A percentile compares a stretch with the other conserved stretches of the same genome.
Conservation (phyloP, 1,140 invertebrate genomes). For the Ceratina australensis region DNA sequence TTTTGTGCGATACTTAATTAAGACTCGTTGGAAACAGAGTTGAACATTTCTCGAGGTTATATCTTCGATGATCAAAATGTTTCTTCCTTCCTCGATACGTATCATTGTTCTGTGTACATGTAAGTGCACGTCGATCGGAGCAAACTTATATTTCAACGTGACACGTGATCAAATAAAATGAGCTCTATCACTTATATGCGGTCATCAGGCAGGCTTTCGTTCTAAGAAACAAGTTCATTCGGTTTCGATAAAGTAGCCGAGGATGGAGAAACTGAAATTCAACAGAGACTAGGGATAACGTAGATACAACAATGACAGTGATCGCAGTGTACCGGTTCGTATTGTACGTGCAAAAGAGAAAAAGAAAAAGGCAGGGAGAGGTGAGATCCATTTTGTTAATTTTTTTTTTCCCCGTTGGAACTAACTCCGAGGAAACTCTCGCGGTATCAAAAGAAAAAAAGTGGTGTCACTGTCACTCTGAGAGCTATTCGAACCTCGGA, state of each 20-base stretch:
- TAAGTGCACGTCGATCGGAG: conserved; percentile 1
- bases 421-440: neutral
- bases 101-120: too few species aligned
- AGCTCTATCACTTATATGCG: neutral
- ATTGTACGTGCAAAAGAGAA: neutral
- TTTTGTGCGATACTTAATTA: too few species aligned
- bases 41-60: too few species aligned
- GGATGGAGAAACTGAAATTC: neutral
- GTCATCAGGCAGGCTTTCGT: neutral
- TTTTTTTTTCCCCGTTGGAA: conserved; percentile 9
- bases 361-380: neutral
- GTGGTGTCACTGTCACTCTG: too few species aligned
- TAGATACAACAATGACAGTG: neutral
- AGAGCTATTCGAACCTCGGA: neutral
- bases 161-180: neutral
- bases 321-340: neutral
- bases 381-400: conserved; percentile 1
- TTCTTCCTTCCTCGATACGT: too few species aligned
- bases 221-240: neutral
- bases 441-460: conserved; percentile 3
- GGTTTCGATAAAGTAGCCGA: neutral
- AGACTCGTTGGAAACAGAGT: too few species aligned
- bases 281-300: neutral
- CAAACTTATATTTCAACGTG: neutral
- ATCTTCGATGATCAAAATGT: too few species aligned